phyloP scores from a whole-genome alignment of 2,888 invertebrate species.

The Xanthia icteritia region DNA sequence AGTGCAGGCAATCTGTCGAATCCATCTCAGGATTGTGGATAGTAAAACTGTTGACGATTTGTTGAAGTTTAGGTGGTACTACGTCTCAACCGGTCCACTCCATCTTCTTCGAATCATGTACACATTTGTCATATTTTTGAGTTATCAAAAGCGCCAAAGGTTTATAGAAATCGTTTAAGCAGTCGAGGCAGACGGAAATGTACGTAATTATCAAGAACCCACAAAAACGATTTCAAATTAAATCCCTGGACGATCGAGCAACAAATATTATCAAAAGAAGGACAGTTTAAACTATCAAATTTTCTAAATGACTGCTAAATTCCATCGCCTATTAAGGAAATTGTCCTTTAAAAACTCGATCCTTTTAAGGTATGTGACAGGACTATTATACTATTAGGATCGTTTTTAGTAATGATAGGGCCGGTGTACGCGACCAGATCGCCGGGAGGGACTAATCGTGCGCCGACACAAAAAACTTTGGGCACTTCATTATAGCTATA shows the following conservation, averaged over 20 bases:
- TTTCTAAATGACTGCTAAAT: conserved; percentile 86
- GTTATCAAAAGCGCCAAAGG: conserved; percentile 21
- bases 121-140: conserved; percentile 41
- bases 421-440: conserved; percentile 81
- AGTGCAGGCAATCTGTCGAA: conserved; percentile 67
- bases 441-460: conserved; percentile 86
- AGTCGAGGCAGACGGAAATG: conserved; percentile 39
- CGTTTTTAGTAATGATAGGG: conserved; percentile 89
- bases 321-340: conserved; percentile 85
- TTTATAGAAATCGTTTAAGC: conserved; percentile 21
- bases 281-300: conserved; percentile 79
- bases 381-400: conserved; percentile 90
- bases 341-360: conserved; percentile 87
- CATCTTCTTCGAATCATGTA: conserved; percentile 34
- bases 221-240: conserved; percentile 69
- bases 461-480: conserved; percentile 83
- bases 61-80: conserved; percentile 56
- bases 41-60: conserved; percentile 64
- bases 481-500: conserved; percentile 85
- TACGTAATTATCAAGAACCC: conserved; percentile 68
- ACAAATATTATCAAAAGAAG: conserved; percentile 72
- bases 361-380: conserved; percentile 87
- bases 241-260: conserved; percentile 67
- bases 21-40: conserved; percentile 65
- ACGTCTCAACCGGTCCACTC: conserved; percentile 33